Conservation (phyloP, 2,113 vertebrate species). For the Dasypus novemcinctus region DNA sequence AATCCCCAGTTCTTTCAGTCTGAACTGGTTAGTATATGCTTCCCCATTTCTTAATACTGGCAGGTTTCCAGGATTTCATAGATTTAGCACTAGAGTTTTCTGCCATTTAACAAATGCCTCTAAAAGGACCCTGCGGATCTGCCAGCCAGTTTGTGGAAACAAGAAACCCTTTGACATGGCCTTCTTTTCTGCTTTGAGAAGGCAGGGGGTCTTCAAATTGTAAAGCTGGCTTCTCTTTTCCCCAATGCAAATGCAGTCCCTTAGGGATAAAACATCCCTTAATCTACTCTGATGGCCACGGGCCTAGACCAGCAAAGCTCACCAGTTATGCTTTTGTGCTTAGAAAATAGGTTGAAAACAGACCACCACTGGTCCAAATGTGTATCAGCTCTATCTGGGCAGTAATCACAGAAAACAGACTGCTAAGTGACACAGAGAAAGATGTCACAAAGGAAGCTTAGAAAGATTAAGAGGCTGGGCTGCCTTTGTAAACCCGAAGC, state of each 20-base stretch:
- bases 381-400: not conserved
- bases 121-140: slow-evolving; percentile 31
- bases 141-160: not conserved
- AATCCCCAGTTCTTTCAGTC: not conserved
- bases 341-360: not conserved
- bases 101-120: slow-evolving; percentile 3
- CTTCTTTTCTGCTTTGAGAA: slow-evolving; percentile 41
- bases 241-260: not conserved
- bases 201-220: not conserved
- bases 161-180: slow-evolving; percentile 32
- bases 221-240: not conserved
- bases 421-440: not conserved
- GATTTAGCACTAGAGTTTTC: not conserved
- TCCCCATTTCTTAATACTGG: not conserved
- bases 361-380: not conserved
- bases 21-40: not conserved
- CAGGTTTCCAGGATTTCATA: not conserved
- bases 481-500: not conserved
- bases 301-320: not conserved
- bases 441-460: not conserved
- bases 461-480: not conserved
- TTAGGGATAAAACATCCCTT: not conserved
- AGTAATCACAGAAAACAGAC: not conserved
- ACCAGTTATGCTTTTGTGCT: not conserved
- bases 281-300: not conserved